Percentiles rank a stretch among this genome's conserved stretches.
These are phyloP conservation scores for Synanthedon formicaeformis DNA, from an alignment of 2,888 invertebrate genomes.

Conservation along the genomic window DNA sequence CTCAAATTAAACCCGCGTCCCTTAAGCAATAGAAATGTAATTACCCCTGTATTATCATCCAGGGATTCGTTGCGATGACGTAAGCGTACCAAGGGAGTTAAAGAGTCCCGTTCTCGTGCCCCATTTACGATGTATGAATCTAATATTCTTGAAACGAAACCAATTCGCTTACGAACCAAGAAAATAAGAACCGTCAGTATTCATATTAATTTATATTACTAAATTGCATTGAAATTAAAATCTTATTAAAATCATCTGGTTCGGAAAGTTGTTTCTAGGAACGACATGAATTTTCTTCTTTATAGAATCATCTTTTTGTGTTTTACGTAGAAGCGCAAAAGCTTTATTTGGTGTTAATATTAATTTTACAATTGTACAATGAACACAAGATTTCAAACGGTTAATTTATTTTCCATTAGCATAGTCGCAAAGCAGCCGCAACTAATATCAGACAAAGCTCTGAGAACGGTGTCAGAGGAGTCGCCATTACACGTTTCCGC, in stretches of 20 bases:
- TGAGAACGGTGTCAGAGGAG: constrained; percentile 1
- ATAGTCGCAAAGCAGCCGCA: constrained; percentile 16
- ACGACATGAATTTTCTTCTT: too few species aligned
- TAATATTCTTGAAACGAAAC: not conserved
- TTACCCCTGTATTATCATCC: not conserved
- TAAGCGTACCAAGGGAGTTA: not conserved
- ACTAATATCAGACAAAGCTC: constrained; percentile 25
- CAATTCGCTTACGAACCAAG: too few species aligned
- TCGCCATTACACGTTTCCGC: constrained; percentile 32
- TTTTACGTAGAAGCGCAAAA: too few species aligned
- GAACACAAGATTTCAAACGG: not conserved
- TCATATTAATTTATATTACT: too few species aligned
- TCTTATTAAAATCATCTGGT: too few species aligned
- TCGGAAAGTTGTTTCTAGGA: too few species aligned
- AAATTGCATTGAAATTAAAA: too few species aligned
- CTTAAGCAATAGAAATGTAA: not conserved
- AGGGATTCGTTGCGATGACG: not conserved
- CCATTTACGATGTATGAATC: constrained; percentile 15
- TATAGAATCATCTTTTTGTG: too few species aligned
- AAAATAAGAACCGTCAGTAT: too few species aligned
- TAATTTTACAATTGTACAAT: too few species aligned
- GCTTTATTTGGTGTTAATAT: too few species aligned
- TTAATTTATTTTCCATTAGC: constrained; percentile 6
- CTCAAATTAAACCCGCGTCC: not conserved
- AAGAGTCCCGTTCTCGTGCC: constrained; percentile 3